phyloP scores from a whole-genome alignment of 2,888 invertebrate species.

The Plebejus melissa region DNA sequence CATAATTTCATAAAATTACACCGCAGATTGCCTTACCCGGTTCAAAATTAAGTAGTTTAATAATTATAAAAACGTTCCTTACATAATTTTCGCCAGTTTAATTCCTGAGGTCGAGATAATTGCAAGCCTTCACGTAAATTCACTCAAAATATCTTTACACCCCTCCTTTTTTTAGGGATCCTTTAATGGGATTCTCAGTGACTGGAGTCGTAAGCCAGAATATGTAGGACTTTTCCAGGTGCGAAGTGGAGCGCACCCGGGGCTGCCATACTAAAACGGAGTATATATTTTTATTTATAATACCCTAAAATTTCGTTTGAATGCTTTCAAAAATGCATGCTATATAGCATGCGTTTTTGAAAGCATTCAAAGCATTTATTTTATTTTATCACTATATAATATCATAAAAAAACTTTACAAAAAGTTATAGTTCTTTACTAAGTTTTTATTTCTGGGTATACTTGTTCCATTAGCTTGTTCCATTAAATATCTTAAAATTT shows the following conservation, averaged over 20 bases:
- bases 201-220: neutral
- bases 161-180: neutral
- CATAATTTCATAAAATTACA: neutral
- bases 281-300: too few relatives aligned
- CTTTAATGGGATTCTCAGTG: neutral
- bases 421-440: too few relatives aligned
- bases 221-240: neutral
- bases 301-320: too few relatives aligned
- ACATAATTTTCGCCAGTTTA: conserved; percentile 69
- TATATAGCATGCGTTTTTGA: too few relatives aligned
- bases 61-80: conserved; percentile 67
- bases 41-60: conserved; percentile 34
- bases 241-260: neutral
- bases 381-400: too few relatives aligned
- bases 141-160: neutral
- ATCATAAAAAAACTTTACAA: too few relatives aligned
- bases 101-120: conserved; percentile 50
- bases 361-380: too few relatives aligned
- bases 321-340: too few relatives aligned
- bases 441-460: too few relatives aligned
- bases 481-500: too few relatives aligned
- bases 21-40: conserved; percentile 30
- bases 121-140: conserved; percentile 20
- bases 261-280: too few relatives aligned
- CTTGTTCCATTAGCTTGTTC: too few relatives aligned